These are phyloP conservation scores for Prionailurus bengalensis DNA, from an alignment of 2,113 vertebrate species.

Conservation along the genomic window DNA sequence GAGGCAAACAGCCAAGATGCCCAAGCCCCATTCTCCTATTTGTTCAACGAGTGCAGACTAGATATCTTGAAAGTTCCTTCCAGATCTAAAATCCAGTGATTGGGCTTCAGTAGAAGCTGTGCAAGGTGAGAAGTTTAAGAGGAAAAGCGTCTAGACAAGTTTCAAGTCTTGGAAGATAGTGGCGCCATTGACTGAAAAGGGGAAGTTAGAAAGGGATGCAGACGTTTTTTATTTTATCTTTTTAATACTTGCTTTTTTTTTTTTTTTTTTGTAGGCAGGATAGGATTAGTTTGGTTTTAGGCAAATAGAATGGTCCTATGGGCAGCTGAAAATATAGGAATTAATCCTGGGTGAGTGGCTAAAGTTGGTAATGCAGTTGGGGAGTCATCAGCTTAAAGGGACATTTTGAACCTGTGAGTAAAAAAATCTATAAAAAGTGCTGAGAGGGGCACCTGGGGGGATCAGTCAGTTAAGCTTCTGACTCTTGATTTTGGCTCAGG, in stretches of 20 bases:
- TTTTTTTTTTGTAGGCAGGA: neutral
- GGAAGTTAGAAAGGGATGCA: slow-evolving; percentile 54
- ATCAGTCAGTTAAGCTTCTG: no score
- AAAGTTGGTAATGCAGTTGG: neutral
- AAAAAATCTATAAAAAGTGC: neutral
- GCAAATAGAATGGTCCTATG: neutral
- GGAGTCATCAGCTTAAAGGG: neutral
- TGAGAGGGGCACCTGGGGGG: neutral
- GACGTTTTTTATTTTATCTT: neutral
- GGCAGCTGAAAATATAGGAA: neutral
- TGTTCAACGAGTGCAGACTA: slow-evolving; percentile 6
- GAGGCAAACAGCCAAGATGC: neutral
- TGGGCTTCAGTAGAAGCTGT: slow-evolving; percentile 26
- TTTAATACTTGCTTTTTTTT: neutral
- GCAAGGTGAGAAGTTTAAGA: neutral
- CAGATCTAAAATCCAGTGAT: neutral
- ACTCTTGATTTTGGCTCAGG: no score
- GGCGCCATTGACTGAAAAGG: neutral
- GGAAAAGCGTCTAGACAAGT: slow-evolving; percentile 64
- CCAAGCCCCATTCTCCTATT: neutral
- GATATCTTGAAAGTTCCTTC: slow-evolving; percentile 42
- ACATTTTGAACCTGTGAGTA: neutral
- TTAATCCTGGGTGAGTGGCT: neutral
- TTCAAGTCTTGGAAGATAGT: slow-evolving; percentile 38
- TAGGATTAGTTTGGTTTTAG: neutral